Percentiles rank a stretch among this genome's conserved stretches.
phyloP scores from a whole-genome alignment of 2,113 vertebrate genomes.

The Perccottus glenii region DNA sequence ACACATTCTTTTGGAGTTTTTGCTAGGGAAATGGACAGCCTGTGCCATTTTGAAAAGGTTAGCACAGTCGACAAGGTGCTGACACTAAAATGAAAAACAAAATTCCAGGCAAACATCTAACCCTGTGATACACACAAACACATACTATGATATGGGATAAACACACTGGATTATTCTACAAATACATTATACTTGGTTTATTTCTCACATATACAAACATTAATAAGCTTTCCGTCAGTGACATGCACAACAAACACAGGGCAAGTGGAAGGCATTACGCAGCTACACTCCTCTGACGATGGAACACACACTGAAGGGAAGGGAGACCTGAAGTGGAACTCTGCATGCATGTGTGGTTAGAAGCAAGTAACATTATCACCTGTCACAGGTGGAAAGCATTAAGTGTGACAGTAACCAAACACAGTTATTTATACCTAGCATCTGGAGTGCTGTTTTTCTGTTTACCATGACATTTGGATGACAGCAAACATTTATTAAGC shows the following conservation, averaged over 20 bases:
- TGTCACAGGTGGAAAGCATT: slow-evolving; percentile 43
- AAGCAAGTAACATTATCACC: slow-evolving; percentile 26
- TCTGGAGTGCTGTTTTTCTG: slow-evolving; percentile 19
- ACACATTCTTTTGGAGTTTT: slow-evolving; percentile 53
- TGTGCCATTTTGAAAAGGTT: slow-evolving; percentile 75
- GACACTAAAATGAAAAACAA: slow-evolving; percentile 40
- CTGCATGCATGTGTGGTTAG: neutral
- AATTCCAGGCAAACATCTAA: slow-evolving; percentile 28
- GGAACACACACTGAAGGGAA: slow-evolving; percentile 11
- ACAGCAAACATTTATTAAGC: slow-evolving; percentile 13
- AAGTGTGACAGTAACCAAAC: slow-evolving; percentile 26
- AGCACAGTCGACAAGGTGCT: slow-evolving; percentile 55
- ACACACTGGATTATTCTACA: neutral
- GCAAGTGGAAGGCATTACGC: neutral
- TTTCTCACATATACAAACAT: slow-evolving; percentile 8
- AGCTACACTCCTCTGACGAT: slow-evolving; percentile 18
- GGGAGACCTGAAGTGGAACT: neutral
- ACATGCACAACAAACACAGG: neutral
- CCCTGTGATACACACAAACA: slow-evolving; percentile 6
- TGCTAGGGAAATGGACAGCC: slow-evolving; percentile 66
- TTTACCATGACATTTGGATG: slow-evolving; percentile 36
- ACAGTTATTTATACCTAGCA: slow-evolving; percentile 31
- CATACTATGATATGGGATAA: slow-evolving; percentile 2
- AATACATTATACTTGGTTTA: too few relatives aligned
- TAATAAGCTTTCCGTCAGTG: slow-evolving; percentile 10